phyloP scores from a whole-genome alignment of 2,888 invertebrate species.

The Amiota minor region DNA sequence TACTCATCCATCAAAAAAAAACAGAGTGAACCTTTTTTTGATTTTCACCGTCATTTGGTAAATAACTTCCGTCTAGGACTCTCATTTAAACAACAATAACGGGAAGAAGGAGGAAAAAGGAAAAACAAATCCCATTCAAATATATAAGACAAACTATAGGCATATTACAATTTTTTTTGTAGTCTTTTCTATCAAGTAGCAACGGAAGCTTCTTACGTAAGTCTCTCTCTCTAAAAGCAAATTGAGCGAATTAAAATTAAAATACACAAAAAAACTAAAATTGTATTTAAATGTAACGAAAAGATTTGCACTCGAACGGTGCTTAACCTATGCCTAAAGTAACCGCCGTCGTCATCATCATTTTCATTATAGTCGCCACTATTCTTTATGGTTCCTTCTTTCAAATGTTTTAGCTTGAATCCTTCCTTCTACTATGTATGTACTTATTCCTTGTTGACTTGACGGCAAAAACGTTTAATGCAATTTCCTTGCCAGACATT shows the following conservation, averaged over 20 bases:
- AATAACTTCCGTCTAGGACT: slow-evolving; percentile 21
- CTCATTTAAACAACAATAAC: too few species aligned
- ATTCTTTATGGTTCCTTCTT: background rate
- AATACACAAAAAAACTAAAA: background rate
- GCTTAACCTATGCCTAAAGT: slow-evolving; percentile 34
- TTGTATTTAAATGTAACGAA: slow-evolving; percentile 20
- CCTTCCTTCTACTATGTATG: slow-evolving; percentile 4
- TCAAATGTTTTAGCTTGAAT: background rate
- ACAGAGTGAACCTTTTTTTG: slow-evolving; percentile 9
- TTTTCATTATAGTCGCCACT: background rate
- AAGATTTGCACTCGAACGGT: slow-evolving; percentile 29
- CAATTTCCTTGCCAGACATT: slow-evolving; percentile 64
- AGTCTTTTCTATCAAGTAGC: too few species aligned
- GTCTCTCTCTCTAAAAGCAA: too few species aligned
- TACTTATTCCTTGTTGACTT: background rate
- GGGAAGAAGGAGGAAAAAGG: background rate
- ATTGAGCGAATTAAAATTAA: too few species aligned
- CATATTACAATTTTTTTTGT: too few species aligned
- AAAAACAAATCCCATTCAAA: slow-evolving; percentile 8
- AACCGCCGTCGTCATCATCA: slow-evolving; percentile 2
- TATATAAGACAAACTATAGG: background rate
- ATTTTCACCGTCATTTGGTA: slow-evolving; percentile 15
- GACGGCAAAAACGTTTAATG: slow-evolving; percentile 49
- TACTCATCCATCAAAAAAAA: background rate
- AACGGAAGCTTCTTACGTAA: too few species aligned